These are phyloP conservation scores for Malurus leucopterus DNA, from an alignment of 2,797 vertebrate species.

Conservation along the genomic window DNA sequence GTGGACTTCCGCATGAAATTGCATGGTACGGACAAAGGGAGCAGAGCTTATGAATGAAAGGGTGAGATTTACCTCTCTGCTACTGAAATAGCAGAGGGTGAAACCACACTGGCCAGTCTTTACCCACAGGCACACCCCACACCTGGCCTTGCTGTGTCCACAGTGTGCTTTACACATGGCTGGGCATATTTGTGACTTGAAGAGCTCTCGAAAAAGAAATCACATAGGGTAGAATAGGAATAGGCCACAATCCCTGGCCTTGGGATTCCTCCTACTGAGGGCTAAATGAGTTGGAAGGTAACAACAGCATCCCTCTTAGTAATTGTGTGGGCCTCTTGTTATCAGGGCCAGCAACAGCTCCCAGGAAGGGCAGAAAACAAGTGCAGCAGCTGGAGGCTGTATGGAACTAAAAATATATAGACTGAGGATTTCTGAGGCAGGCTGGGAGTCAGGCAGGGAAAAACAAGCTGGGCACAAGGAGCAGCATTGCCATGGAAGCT, in stretches of 20 bases:
- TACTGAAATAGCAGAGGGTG: background rate
- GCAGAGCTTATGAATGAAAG: background rate
- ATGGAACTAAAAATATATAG: background rate
- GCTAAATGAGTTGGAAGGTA: background rate
- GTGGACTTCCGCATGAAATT: background rate
- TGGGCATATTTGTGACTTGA: background rate
- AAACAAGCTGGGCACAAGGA: background rate
- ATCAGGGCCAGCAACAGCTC: background rate
- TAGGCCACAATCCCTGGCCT: background rate
- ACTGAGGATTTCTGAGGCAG: background rate
- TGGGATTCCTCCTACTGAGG: background rate
- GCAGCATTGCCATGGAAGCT: background rate
- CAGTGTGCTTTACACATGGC: background rate
- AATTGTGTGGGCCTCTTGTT: background rate
- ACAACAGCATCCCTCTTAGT: background rate
- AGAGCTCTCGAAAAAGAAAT: background rate
- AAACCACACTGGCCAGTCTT: background rate
- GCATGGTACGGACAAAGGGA: background rate
- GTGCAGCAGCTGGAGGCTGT: background rate
- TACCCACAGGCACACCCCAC: background rate
- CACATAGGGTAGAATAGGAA: accelerated
- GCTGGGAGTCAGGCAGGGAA: background rate
- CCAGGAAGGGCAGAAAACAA: background rate
- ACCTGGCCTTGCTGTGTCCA: background rate
- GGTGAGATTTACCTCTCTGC: background rate